Percentiles rank a stretch among this genome's conserved stretches.
Conservation (phyloP, 2,797 vertebrate species). For the Lacerta viridis region DNA sequence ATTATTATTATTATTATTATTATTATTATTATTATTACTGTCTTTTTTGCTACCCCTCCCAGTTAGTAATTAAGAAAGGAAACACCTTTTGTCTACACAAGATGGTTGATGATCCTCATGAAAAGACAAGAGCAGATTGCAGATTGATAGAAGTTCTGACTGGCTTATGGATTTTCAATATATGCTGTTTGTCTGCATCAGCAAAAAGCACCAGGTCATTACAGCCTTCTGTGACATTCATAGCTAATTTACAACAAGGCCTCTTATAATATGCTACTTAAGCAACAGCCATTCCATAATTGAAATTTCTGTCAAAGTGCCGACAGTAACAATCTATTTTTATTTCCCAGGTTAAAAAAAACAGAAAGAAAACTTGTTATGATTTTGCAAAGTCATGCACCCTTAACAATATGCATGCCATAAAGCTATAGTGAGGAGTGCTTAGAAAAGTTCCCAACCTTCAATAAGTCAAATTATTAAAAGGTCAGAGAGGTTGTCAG, state of each 20-base stretch:
- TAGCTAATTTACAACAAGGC: conserved; percentile 57
- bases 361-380: not conserved
- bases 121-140: conserved; percentile 31
- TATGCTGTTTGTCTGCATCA: conserved; percentile 42
- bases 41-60: conserved; percentile 52
- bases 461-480: conserved; percentile 36
- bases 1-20: not conserved
- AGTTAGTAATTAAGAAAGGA: conserved; percentile 53
- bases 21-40: not conserved
- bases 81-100: conserved; percentile 49
- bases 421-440: conserved; percentile 17
- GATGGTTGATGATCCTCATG: conserved; percentile 19
- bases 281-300: conserved; percentile 45
- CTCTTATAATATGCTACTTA: conserved; percentile 51
- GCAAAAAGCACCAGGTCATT: conserved; percentile 55
- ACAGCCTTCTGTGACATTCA: conserved; percentile 56
- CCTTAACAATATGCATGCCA: conserved; percentile 50
- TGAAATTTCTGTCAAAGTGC: conserved; percentile 51
- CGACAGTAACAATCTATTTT: conserved; percentile 52
- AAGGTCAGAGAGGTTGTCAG: conserved; percentile 1
- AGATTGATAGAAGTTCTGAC: conserved; percentile 46
- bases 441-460: conserved; percentile 36
- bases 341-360: conserved; percentile 50
- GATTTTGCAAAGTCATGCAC: conserved; percentile 41
- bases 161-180: conserved; percentile 66